phyloP scores from a whole-genome alignment of 2,113 vertebrate genomes.

The Dolichallabes microphthalmus region DNA sequence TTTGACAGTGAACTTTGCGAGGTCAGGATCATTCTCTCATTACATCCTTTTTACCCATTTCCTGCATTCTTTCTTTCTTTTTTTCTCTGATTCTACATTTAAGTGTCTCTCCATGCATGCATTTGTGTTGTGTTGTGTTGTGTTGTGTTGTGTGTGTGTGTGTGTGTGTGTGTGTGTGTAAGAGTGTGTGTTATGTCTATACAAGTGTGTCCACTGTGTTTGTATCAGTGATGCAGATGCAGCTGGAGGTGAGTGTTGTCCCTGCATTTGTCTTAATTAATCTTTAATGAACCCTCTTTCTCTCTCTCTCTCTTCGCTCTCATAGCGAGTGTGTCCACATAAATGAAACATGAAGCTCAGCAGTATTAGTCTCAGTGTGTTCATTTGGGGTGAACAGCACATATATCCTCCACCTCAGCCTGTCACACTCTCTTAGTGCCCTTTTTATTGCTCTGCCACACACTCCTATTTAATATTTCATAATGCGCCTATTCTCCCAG shows the following conservation, averaged over 20 bases:
- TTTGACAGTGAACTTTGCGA: background rate
- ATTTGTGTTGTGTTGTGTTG: background rate
- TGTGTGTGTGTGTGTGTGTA: background rate
- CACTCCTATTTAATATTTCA: slow-evolving; percentile 47
- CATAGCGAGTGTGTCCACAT: slow-evolving; percentile 39
- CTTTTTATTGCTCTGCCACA: slow-evolving; percentile 47
- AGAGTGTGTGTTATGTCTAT: background rate
- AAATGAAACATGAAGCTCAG: slow-evolving; percentile 53
- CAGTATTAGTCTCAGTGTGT: slow-evolving; percentile 46
- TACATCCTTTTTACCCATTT: background rate
- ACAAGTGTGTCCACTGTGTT: slow-evolving; percentile 24
- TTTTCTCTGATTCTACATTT: slow-evolving; percentile 32
- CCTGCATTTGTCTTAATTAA: slow-evolving; percentile 55
- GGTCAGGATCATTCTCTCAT: background rate
- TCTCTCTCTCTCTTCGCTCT: slow-evolving; percentile 27
- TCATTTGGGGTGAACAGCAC: slow-evolving; percentile 46
- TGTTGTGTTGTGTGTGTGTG: background rate
- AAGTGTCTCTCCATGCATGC: slow-evolving; percentile 11
- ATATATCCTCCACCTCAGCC: slow-evolving; percentile 45
- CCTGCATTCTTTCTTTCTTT: background rate
- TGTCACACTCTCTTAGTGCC: slow-evolving; percentile 36
- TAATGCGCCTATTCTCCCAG: slow-evolving; percentile 43
- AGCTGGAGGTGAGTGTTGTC: slow-evolving; percentile 51
- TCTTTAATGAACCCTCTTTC: slow-evolving; percentile 53
- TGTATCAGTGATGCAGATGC: slow-evolving; percentile 45